A percentile compares a stretch with the other conserved stretches of the same genome.
phyloP scores from a whole-genome alignment of 92 coral and sea anemone species.

The Chrysogorgia sp. region DNA sequence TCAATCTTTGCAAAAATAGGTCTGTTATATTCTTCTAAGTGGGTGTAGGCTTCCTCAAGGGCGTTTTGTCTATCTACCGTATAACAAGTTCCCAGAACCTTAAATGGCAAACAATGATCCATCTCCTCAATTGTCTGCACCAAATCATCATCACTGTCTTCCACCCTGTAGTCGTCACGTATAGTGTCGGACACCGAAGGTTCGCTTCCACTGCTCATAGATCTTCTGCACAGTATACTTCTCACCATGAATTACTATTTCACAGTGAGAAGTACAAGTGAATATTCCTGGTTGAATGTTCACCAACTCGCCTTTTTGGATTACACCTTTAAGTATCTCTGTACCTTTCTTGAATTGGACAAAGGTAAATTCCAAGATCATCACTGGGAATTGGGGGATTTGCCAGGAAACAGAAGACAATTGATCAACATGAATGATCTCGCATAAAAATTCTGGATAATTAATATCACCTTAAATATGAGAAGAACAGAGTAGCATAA shows the following conservation, averaged over 20 bases:
- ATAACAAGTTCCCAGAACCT: slow-evolving; percentile 67
- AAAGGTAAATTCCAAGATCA: too few species aligned
- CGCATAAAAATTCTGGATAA: too few species aligned
- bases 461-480: too few species aligned
- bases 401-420: too few species aligned
- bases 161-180: not conserved
- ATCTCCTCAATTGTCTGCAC: not conserved
- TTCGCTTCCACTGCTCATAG: slow-evolving; percentile 49
- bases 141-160: not conserved
- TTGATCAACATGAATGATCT: too few species aligned
- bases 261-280: slow-evolving; percentile 45
- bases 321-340: too few species aligned
- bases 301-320: too few species aligned
- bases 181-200: not conserved
- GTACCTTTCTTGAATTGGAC: too few species aligned
- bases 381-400: too few species aligned
- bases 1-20: slow-evolving; percentile 45
- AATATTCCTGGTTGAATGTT: slow-evolving; percentile 8
- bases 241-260: slow-evolving; percentile 23
- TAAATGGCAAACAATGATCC: slow-evolving; percentile 48
- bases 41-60: slow-evolving; percentile 46
- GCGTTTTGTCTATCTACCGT: slow-evolving; percentile 29
- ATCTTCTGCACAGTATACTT: slow-evolving; percentile 46
- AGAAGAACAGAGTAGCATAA: too few species aligned
- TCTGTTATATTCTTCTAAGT: slow-evolving; percentile 58